Evolutionary conservation across 1,140 invertebrate species (phyloP), one percentile per base, ranked within the genome.

Genomic region (Drosophila pandora): DNA sequence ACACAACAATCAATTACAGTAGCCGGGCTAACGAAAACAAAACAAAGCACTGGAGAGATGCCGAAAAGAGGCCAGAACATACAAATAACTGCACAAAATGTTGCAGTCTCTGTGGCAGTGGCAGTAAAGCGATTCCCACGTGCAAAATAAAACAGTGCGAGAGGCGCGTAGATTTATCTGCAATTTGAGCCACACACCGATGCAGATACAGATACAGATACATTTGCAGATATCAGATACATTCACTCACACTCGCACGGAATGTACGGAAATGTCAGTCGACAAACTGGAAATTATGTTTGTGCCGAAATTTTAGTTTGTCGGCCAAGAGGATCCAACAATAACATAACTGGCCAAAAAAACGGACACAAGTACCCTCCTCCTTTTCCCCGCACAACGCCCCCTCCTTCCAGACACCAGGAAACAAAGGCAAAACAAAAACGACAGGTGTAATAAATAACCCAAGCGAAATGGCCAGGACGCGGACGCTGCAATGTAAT

Each of bases 401-500:
- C 43, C 23, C 32, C 22, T 30, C 67, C 37, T 32, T 39, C n/a
- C 12, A 34, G 10, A 25, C 56, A 77, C 53, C 63, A 65, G 21
- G 43, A 22, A 61, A 69, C 65, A 74, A 59, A 57, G 58, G 72
- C 56, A 79, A 72, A 84, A 69, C 50, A 77, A 69, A 76, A 87
- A 83, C 83, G 83, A 88, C 83, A 87, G 83, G 83, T 87, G 83
- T 87, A 87, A 87, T 88, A 87, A 87, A 87, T 88, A 88, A 88
- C 75, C 74, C 71, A 68, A 58, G 49, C 65, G 71, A 72, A 79
- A 58, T 53, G 76, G 75, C 54, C 65, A 79, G 69, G 62, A 70
- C 69, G 61, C 57, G 55, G 48, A 59, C 30, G 56, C 39, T 65
- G 67, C 60, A 79, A 70, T 79, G 78, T 76, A 76, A 81, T 81